Evolutionary conservation across 2,113 vertebrate genomes (phyloP).

Genomic region (Pao palembangensis): DNA sequence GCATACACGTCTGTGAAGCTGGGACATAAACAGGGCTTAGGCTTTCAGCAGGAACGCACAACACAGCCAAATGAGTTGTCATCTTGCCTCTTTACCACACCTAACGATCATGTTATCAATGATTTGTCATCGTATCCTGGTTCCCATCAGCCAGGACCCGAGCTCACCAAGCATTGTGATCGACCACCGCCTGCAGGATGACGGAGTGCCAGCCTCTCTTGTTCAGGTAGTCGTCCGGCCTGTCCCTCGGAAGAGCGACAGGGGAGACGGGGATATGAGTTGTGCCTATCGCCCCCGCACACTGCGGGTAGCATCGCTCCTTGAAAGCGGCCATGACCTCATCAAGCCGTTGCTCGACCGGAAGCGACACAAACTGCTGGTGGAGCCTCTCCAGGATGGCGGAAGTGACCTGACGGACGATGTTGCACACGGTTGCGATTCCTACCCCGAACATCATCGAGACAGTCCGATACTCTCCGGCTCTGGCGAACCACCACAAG

Average conservation of each 20-base stretch:
- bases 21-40: not conserved
- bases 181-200: constrained; percentile 53
- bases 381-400: constrained; percentile 26
- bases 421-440: constrained; percentile 32
- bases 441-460: constrained; percentile 37
- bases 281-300: constrained; percentile 40
- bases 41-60: too few relatives aligned
- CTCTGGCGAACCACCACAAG: constrained; percentile 41
- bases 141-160: not conserved
- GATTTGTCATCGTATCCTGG: too few relatives aligned
- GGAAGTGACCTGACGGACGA: constrained; percentile 29
- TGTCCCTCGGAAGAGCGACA: constrained; percentile 5
- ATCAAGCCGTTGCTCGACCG: constrained; percentile 31
- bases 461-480: constrained; percentile 47
- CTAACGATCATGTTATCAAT: too few relatives aligned
- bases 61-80: too few relatives aligned
- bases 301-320: constrained; percentile 44
- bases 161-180: constrained; percentile 36
- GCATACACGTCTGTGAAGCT: constrained; percentile 49
- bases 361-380: constrained; percentile 24
- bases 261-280: constrained; percentile 42
- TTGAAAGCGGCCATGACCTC: constrained; percentile 28
- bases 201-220: constrained; percentile 45
- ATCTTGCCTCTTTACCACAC: too few relatives aligned
- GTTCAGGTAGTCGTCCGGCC: constrained; percentile 43